Evolutionary conservation across 1,140 invertebrate species (phyloP), one percentile per base, ranked within the genome.

Genomic region (Oryctes rhinoceros): DNA sequence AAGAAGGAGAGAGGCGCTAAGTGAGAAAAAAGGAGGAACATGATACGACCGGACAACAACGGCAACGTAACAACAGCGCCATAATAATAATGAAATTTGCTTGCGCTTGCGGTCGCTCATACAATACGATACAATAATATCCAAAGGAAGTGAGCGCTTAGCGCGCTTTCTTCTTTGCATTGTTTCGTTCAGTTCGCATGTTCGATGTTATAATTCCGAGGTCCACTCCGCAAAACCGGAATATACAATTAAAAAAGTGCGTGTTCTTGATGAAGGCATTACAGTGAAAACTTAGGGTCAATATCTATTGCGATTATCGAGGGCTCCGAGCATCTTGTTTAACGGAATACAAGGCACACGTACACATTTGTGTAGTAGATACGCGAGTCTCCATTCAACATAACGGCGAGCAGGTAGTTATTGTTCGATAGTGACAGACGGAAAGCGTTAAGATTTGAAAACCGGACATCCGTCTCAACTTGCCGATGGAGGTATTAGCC

Each of bases 401-500:
- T 71, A 30, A 9, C 7, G 13, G 20, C 53, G 53, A 62, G 20
- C 20, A 62, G 53, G 53, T 62, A 20, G 53, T 62, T 62, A 20
- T 62, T 62, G 53, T 62, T 62, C 15, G 9, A 13, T 71, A 71
- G 65, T 71, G 65, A 71, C 65, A 71, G 65, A 71, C 65, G 65
- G 65, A 71, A 71, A 71, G 65, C 65, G 65, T 24, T 71, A 71
- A 71, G 65, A 71, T 71, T 71, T 71, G 65, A 71, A 71, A 71
- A 71, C 65, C 65, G 65, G 65, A 71, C 65, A 37, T 71, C 65
- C 65, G 65, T 71, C 65, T 71, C 65, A 71, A 71, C 24, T 37
- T 24, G 20, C 24, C 65, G 65, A 71, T 71, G 65, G 37, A 24
- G 65, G 20, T 71, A 71, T 59, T 59, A 59, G 6, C 18, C 65